phyloP scores from a whole-genome alignment of 1,140 invertebrate genomes.

The Aphelenchoides fujianensis region DNA sequence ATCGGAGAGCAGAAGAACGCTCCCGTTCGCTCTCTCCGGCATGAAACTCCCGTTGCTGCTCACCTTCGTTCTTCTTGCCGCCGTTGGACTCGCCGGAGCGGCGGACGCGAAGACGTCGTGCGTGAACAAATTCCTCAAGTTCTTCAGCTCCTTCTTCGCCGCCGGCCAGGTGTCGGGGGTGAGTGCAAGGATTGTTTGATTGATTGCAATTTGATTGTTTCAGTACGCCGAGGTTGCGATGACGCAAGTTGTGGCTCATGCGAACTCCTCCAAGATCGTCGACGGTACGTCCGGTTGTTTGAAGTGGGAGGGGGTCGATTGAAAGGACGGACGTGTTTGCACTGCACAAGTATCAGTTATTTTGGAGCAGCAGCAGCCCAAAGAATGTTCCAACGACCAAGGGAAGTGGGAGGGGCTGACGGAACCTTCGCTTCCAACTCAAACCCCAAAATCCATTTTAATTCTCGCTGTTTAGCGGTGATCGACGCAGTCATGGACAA shows the following conservation, averaged over 20 bases:
- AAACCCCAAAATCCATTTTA: background rate
- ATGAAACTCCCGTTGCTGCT: background rate
- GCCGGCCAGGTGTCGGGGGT: background rate
- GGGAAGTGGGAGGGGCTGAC: no score
- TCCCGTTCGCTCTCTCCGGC: background rate
- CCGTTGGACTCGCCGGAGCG: background rate
- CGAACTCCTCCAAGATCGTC: conserved; percentile 3
- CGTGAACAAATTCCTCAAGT: conserved; percentile 10
- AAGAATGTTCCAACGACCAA: no score
- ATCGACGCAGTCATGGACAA: background rate
- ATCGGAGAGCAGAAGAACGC: background rate
- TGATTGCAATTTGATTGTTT: background rate
- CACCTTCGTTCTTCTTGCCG: background rate
- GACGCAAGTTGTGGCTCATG: background rate
- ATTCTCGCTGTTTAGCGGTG: background rate
- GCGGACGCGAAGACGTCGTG: background rate
- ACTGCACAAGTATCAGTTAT: no score
- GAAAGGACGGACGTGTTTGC: no score
- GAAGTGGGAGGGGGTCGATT: no score
- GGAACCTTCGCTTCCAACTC: no score
- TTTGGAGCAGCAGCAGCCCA: no score
- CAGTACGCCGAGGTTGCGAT: background rate
- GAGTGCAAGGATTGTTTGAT: background rate
- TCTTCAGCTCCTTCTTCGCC: background rate
- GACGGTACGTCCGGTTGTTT: no score